These are phyloP conservation scores for Falco rusticolus DNA, from an alignment of 2,797 vertebrate genomes.

Conservation along the genomic window DNA sequence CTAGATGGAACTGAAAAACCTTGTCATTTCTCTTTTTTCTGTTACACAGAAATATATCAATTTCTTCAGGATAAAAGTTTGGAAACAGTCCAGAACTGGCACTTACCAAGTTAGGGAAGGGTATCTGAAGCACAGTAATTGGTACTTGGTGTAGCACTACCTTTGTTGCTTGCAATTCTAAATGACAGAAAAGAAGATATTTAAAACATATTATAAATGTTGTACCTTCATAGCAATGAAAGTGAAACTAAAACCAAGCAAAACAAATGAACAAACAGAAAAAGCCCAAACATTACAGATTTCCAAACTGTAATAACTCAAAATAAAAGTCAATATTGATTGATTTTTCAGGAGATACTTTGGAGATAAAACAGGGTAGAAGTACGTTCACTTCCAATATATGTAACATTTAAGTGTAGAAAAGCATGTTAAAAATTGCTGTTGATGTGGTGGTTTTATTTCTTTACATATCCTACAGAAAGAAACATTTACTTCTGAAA, in stretches of 20 bases:
- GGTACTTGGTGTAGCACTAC: not conserved
- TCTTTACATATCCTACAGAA: not conserved
- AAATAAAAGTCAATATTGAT: not conserved
- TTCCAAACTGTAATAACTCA: not conserved
- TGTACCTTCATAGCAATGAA: not conserved
- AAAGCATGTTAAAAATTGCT: not conserved
- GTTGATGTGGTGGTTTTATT: not conserved
- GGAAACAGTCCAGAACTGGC: not conserved
- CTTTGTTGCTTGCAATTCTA: not conserved
- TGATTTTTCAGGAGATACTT: not conserved
- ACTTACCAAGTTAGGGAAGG: not conserved
- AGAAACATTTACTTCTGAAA: not conserved
- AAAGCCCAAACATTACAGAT: not conserved
- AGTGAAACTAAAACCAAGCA: not conserved
- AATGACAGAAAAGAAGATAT: not conserved
- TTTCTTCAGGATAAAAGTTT: not conserved
- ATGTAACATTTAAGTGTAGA: not conserved
- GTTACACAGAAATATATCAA: not conserved
- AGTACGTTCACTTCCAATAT: not conserved
- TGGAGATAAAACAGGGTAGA: not conserved
- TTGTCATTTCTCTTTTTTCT: conserved; percentile 27
- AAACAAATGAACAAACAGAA: not conserved
- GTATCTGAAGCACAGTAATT: not conserved
- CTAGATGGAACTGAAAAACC: conserved; percentile 76
- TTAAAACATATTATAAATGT: not conserved